Conservation (phyloP, 2,888 invertebrate genomes). For the Polyommatus iphigenia region DNA sequence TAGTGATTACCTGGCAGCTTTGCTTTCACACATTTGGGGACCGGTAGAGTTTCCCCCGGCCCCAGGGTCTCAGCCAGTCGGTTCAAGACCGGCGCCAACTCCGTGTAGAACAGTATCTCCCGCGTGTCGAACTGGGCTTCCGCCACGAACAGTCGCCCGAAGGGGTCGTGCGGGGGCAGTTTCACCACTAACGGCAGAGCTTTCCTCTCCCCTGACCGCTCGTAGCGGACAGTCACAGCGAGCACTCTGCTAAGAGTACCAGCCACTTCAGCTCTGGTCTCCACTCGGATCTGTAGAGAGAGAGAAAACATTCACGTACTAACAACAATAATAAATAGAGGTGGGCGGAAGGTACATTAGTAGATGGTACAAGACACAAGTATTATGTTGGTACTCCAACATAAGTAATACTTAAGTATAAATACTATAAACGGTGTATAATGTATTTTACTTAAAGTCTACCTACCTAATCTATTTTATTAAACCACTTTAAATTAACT, state of each 20-base stretch:
- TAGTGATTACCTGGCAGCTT: conserved; percentile 78
- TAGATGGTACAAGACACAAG: too few species aligned
- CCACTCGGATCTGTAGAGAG: conserved; percentile 60
- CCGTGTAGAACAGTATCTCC: conserved; percentile 90
- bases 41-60: conserved; percentile 65
- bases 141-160: conserved; percentile 88
- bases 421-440: too few species aligned
- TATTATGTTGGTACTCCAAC: too few species aligned
- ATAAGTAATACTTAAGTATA: too few species aligned
- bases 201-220: conserved; percentile 59
- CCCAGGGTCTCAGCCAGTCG: conserved; percentile 82
- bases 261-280: conserved; percentile 82
- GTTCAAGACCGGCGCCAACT: conserved; percentile 86
- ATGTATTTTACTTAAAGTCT: too few species aligned
- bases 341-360: too few species aligned
- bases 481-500: too few species aligned
- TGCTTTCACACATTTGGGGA: conserved; percentile 84
- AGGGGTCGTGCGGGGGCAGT: conserved; percentile 88
- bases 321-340: too few species aligned
- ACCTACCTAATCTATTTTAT: too few species aligned
- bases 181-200: conserved; percentile 84
- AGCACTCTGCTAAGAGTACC: conserved; percentile 88
- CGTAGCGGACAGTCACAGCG: conserved; percentile 86
- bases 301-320: too few species aligned
- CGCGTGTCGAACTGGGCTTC: conserved; percentile 91